phyloP scores from a whole-genome alignment of 2,113 vertebrate genomes.

The Proteles cristata region DNA sequence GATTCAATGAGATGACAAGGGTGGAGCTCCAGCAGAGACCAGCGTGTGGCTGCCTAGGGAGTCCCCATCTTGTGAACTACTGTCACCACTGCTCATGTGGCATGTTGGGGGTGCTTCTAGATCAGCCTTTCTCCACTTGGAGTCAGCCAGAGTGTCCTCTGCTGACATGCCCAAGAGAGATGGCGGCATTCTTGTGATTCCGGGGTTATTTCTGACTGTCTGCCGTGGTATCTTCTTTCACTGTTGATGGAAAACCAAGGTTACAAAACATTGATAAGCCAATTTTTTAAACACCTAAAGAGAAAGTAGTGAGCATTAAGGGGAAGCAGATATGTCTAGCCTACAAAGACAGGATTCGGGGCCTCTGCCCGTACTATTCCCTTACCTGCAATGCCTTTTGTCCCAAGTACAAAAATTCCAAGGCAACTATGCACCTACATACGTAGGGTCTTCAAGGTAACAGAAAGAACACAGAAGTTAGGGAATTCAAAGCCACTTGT shows the following conservation, averaged over 20 bases:
- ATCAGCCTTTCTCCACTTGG: neutral
- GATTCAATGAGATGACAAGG: rapidly evolving
- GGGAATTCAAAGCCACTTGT: neutral
- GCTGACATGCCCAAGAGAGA: neutral
- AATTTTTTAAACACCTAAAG: neutral
- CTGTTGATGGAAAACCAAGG: conserved; percentile 12
- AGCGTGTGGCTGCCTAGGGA: rapidly evolving
- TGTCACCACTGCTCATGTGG: neutral
- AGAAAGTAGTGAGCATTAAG: neutral
- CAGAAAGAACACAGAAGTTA: neutral
- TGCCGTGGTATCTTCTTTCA: neutral
- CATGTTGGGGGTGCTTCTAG: neutral
- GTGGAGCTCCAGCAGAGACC: neutral
- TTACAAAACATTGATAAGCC: neutral
- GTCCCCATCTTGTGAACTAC: neutral
- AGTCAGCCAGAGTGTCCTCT: neutral
- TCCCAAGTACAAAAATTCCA: neutral
- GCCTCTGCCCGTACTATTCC: neutral
- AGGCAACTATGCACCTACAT: neutral
- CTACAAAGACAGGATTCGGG: neutral
- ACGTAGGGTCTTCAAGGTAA: neutral
- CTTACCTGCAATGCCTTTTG: neutral
- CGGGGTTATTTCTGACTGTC: neutral
- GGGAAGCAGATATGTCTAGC: neutral
- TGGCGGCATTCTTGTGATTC: neutral